phyloP scores from a whole-genome alignment of 92 coral and sea anemone species.

The Parazoanthus atlanticus region DNA sequence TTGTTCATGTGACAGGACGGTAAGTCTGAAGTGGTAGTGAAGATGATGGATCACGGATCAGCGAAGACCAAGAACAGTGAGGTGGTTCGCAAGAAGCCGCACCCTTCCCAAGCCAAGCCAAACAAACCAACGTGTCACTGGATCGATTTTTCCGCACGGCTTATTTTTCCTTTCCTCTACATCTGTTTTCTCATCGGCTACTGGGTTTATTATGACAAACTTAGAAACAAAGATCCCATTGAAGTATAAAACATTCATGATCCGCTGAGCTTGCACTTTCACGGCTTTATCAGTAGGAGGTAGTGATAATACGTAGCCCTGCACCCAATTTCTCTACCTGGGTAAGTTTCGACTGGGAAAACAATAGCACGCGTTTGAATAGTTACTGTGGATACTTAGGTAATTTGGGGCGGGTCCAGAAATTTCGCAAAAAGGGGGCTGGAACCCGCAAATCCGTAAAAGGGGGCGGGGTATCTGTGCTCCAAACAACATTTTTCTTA shows the following conservation, averaged over 20 bases:
- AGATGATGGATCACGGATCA: slow-evolving; percentile 77
- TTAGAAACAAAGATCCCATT: slow-evolving; percentile 37
- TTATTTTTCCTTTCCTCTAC: slow-evolving; percentile 23
- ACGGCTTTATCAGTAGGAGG: not conserved
- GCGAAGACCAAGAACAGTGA: slow-evolving; percentile 2
- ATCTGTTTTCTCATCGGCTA: slow-evolving; percentile 4
- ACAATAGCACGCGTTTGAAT: too few species aligned
- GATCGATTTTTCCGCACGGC: slow-evolving; percentile 37
- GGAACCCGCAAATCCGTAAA: too few species aligned
- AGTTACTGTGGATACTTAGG: too few species aligned
- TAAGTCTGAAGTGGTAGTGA: slow-evolving; percentile 71
- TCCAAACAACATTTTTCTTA: too few species aligned
- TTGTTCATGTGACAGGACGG: slow-evolving; percentile 8
- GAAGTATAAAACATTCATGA: slow-evolving; percentile 9
- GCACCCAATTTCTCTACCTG: too few species aligned
- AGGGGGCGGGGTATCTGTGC: too few species aligned
- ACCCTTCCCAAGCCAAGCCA: not conserved
- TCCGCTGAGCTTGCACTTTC: not conserved
- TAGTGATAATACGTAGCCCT: too few species aligned
- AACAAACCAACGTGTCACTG: slow-evolving; percentile 22
- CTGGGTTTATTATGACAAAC: slow-evolving; percentile 21
- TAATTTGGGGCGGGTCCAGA: too few species aligned
- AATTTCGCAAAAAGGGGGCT: too few species aligned
- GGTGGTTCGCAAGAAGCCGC: not conserved
- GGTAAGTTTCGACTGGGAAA: too few species aligned